A percentile compares a stretch with the other conserved stretches of the same genome.
Evolutionary conservation across 2,888 invertebrate species (phyloP).

Genomic region (Trissolcus japonicus): DNA sequence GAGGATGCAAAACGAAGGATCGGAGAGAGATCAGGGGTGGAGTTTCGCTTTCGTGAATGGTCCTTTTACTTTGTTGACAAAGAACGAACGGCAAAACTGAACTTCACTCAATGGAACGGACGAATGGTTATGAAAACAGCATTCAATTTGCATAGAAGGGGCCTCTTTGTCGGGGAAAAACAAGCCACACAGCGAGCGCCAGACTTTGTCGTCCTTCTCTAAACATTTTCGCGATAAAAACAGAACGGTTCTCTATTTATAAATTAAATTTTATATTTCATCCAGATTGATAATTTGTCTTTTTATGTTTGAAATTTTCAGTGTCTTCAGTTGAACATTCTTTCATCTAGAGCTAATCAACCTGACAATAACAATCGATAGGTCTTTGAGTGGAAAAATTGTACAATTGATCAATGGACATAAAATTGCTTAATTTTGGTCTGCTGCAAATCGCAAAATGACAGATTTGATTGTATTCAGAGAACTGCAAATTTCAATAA

Average conservation of each 20-base stretch:
- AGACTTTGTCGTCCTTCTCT: conserved; percentile 40
- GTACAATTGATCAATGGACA: too few species aligned
- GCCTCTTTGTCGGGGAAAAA: conserved; percentile 72
- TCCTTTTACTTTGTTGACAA: conserved; percentile 76
- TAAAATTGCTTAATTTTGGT: too few species aligned
- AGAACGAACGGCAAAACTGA: conserved; percentile 70
- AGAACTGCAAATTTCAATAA: too few species aligned
- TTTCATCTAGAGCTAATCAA: too few species aligned
- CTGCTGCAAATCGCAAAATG: too few species aligned
- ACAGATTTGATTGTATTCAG: too few species aligned
- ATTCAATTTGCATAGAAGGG: conserved; percentile 77
- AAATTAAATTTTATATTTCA: conserved; percentile 76
- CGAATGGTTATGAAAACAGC: conserved; percentile 77
- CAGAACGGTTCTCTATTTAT: conserved; percentile 77
- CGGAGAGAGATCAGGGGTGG: conserved; percentile 55
- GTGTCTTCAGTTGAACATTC: too few species aligned
- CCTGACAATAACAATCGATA: too few species aligned
- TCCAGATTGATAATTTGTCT: conserved; percentile 74
- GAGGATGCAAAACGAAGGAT: conserved; percentile 53
- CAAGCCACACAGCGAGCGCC: conserved; percentile 58
- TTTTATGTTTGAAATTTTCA: conserved; percentile 71
- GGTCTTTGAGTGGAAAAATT: too few species aligned
- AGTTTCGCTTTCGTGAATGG: conserved; percentile 68
- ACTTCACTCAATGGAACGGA: conserved; percentile 76
- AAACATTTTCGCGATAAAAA: conserved; percentile 69